Percentiles rank a stretch among this genome's conserved stretches.
These are phyloP conservation scores for Prionchulus punctatus DNA, from an alignment of 2,888 invertebrate species.

Conservation along the genomic window DNA sequence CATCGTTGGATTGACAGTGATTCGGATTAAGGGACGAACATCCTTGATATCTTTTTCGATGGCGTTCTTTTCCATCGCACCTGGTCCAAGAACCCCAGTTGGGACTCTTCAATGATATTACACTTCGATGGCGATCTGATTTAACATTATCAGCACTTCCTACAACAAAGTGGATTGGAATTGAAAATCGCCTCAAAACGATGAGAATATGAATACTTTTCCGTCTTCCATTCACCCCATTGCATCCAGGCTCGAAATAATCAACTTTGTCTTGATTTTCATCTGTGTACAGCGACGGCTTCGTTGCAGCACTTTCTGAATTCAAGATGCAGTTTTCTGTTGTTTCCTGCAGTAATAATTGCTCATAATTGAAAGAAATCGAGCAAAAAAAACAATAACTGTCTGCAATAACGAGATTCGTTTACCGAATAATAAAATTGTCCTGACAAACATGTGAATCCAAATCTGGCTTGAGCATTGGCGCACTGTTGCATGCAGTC, in stretches of 20 bases:
- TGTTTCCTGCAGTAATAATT: no score
- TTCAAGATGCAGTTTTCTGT: background rate
- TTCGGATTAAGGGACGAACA: background rate
- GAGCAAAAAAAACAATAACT: no score
- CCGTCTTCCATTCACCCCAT: background rate
- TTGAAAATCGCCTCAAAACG: no score
- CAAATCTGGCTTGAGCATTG: background rate
- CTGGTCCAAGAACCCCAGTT: background rate
- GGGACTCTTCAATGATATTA: background rate
- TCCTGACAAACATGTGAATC: background rate
- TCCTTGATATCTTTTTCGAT: background rate
- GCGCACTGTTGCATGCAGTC: background rate
- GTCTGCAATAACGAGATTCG: background rate
- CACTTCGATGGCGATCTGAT: background rate
- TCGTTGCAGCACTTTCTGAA: background rate
- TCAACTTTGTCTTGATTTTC: background rate
- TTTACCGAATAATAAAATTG: background rate
- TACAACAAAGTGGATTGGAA: no score
- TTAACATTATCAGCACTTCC: background rate
- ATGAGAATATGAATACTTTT: no score
- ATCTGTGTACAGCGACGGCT: background rate
- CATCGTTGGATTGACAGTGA: background rate
- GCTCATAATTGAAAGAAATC: no score
- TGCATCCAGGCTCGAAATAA: background rate
- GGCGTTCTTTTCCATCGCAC: background rate